Evolutionary conservation across 2,797 vertebrate species (phyloP).

Genomic region (Microctenopoma lineatum): DNA sequence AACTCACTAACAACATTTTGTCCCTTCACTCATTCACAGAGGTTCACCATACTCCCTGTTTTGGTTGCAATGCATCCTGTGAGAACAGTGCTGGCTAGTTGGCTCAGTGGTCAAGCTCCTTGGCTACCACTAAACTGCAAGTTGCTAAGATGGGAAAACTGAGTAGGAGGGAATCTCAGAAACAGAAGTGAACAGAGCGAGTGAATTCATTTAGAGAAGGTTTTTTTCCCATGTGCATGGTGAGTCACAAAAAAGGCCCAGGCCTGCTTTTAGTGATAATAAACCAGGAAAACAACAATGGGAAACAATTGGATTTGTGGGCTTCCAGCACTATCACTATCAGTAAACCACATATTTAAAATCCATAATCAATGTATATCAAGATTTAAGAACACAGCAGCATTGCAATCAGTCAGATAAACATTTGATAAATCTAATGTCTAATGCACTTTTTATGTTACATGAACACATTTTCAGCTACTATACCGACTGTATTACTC

Average conservation of each 20-base stretch:
- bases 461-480: conserved; percentile 4
- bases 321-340: conserved; percentile 31
- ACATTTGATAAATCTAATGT: neutral
- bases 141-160: conserved; percentile 81
- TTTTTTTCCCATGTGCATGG: conserved; percentile 54
- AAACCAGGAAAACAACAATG: conserved; percentile 7
- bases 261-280: conserved; percentile 10
- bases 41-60: conserved; percentile 14
- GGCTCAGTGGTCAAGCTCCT: conserved; percentile 61
- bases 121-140: conserved; percentile 69
- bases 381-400: neutral
- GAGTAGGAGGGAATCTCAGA: conserved; percentile 73
- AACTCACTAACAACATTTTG: neutral
- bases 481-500: conserved; percentile 12
- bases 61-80: conserved; percentile 32
- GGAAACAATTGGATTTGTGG: conserved; percentile 30
- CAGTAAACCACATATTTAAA: neutral
- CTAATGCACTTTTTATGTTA: conserved; percentile 2
- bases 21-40: conserved; percentile 27
- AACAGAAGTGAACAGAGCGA: conserved; percentile 47
- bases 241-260: neutral
- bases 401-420: neutral
- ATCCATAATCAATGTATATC: conserved; percentile 5
- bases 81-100: conserved; percentile 63
- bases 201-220: conserved; percentile 49